These are phyloP conservation scores for Chloroceryle amazona DNA, from an alignment of 2,797 vertebrate genomes.

Conservation along the genomic window DNA sequence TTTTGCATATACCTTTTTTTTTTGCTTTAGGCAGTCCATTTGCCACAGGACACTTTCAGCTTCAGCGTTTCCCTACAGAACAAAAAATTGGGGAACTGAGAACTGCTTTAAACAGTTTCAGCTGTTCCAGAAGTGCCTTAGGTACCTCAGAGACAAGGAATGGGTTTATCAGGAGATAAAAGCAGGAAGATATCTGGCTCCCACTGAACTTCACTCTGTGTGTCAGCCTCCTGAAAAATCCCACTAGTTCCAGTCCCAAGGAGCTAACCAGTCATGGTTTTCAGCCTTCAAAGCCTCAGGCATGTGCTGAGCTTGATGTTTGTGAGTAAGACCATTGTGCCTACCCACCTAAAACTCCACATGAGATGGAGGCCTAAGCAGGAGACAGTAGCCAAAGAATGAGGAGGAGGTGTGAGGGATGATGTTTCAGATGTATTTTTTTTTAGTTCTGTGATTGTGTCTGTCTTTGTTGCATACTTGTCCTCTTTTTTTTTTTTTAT, in stretches of 20 bases:
- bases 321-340: constrained; percentile 64
- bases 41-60: not conserved
- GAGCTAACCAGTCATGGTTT: not conserved
- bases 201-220: not conserved
- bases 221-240: not conserved
- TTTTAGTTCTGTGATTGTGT: constrained; percentile 26
- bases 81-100: not conserved
- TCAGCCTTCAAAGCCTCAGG: constrained; percentile 13
- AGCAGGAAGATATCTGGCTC: not conserved
- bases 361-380: constrained; percentile 8
- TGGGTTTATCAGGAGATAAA: not conserved
- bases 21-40: too few species aligned
- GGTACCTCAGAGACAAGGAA: not conserved
- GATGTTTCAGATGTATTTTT: constrained; percentile 36
- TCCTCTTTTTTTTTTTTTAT: not conserved
- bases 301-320: constrained; percentile 7
- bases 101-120: not conserved
- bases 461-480: not conserved
- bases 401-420: constrained; percentile 48
- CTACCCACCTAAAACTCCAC: constrained; percentile 37
- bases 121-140: not conserved
- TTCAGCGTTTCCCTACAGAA: not conserved
- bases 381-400: constrained; percentile 62
- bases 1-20: not conserved
- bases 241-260: not conserved